phyloP scores from a whole-genome alignment of 2,888 invertebrate genomes.

The Drosophila sordidula region DNA sequence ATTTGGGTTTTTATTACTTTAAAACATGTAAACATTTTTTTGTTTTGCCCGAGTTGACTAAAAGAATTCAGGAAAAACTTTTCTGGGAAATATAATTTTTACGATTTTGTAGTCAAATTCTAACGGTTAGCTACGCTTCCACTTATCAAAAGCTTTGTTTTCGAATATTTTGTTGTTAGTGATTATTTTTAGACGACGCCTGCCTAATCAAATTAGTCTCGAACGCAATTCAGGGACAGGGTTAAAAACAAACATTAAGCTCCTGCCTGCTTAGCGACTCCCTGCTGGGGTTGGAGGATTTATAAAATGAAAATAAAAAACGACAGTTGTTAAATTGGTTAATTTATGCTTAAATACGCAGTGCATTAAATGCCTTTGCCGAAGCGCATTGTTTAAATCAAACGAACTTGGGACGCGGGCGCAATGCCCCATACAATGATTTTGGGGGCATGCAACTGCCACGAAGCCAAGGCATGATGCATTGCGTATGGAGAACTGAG shows the following conservation, averaged over 20 bases:
- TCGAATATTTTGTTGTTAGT: conserved; percentile 14
- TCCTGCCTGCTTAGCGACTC: background rate
- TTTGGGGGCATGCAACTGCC: conserved; percentile 37
- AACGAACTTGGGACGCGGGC: conserved; percentile 30
- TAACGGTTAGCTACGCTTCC: too few relatives aligned
- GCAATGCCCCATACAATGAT: conserved; percentile 34
- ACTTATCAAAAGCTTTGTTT: conserved; percentile 1
- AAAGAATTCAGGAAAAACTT: too few relatives aligned
- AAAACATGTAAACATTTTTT: too few relatives aligned
- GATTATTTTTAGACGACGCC: conserved; percentile 42
- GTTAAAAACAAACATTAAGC: background rate
- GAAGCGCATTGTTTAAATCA: conserved; percentile 15
- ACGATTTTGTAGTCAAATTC: background rate
- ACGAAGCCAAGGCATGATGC: conserved; percentile 43
- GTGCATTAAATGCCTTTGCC: background rate
- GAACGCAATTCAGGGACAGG: background rate
- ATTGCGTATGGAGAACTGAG: conserved; percentile 18
- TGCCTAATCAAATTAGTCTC: conserved; percentile 51
- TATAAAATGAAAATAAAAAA: background rate
- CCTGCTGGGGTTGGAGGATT: background rate
- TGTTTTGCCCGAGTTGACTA: too few relatives aligned
- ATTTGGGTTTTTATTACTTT: too few relatives aligned
- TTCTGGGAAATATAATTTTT: background rate
- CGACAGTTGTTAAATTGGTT: background rate
- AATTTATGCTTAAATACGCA: background rate